A percentile compares a stretch with the other conserved stretches of the same genome.
These are phyloP conservation scores for Thamnophis sirtalis DNA, from an alignment of 2,113 vertebrate species.

Conservation along the genomic window DNA sequence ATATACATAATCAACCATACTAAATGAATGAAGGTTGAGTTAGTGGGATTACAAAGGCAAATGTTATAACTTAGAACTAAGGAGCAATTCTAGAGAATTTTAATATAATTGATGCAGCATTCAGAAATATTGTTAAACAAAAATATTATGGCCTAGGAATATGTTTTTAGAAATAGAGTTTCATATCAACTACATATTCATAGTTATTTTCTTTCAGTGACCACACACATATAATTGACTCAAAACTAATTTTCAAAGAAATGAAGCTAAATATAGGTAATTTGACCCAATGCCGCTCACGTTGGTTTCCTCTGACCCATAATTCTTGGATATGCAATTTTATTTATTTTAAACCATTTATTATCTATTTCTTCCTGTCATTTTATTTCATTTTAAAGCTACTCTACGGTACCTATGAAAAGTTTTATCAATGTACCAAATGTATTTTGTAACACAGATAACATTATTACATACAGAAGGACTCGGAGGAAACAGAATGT, in stretches of 20 bases:
- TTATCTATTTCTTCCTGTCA: not conserved
- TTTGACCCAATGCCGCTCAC: not conserved
- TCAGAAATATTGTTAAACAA: not conserved
- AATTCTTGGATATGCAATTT: not conserved
- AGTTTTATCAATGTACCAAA: not conserved
- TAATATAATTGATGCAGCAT: not conserved
- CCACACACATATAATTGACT: not conserved
- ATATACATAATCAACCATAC: not conserved
- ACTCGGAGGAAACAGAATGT: not conserved
- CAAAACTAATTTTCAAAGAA: not conserved
- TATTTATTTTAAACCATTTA: not conserved
- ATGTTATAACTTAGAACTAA: not conserved
- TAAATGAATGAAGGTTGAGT: not conserved
- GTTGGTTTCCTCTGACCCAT: not conserved
- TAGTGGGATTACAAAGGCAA: not conserved
- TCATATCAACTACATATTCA: not conserved
- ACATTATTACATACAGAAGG: not conserved
- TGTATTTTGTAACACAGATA: not conserved
- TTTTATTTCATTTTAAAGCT: not conserved
- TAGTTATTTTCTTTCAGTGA: not conserved
- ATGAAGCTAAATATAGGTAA: not conserved
- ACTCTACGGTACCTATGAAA: not conserved
- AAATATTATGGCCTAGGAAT: not conserved
- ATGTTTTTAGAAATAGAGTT: not conserved
- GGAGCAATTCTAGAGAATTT: not conserved